A percentile compares a stretch with the other conserved stretches of the same genome.
These are phyloP conservation scores for Salvelinus alpinus DNA, from an alignment of 2,113 vertebrate species.

Conservation along the genomic window DNA sequence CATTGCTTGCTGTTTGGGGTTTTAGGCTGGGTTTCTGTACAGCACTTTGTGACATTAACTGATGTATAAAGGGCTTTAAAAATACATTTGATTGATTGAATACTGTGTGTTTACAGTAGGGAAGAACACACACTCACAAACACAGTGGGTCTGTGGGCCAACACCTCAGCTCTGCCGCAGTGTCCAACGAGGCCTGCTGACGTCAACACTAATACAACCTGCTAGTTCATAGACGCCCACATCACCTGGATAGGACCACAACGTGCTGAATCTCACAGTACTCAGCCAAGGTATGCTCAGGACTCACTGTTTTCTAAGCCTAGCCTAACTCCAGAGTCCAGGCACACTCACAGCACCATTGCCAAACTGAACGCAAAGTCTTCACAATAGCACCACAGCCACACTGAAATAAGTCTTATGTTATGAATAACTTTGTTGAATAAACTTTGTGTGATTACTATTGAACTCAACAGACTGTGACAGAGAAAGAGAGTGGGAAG, in stretches of 20 bases:
- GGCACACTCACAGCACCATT: neutral
- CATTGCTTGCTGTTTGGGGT: no score
- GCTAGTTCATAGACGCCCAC: slow-evolving; percentile 24
- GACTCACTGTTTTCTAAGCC: neutral
- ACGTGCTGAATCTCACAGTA: slow-evolving; percentile 25
- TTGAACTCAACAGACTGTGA: no score
- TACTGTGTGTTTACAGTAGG: neutral
- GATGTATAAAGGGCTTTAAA: no score
- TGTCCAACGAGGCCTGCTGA: slow-evolving; percentile 33
- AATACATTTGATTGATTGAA: no score
- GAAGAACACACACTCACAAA: neutral
- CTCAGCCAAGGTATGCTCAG: neutral
- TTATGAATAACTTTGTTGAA: no score
- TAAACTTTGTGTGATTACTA: no score
- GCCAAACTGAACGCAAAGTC: neutral
- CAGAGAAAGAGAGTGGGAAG: no score
- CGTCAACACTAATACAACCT: slow-evolving; percentile 24
- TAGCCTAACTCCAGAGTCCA: neutral
- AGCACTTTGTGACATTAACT: no score
- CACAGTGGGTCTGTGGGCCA: slow-evolving; percentile 19
- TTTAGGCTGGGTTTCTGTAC: no score
- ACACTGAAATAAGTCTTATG: neutral
- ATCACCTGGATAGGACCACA: neutral
- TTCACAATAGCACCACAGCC: neutral
- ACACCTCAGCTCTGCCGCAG: slow-evolving; percentile 39